Evolutionary conservation across 2,797 vertebrate species (phyloP).

Genomic region (Rhincodon typus): DNA sequence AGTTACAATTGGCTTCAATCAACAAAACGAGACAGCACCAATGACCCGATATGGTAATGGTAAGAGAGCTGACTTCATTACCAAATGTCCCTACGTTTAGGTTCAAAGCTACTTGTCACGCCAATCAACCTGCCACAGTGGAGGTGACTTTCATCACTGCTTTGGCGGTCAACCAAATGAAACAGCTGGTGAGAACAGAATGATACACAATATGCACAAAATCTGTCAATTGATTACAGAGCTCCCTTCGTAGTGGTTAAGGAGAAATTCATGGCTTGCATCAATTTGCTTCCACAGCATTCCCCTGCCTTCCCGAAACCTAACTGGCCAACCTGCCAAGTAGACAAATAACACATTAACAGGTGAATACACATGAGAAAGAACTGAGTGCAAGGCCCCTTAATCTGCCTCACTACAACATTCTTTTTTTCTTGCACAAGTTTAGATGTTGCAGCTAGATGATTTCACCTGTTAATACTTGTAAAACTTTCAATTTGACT

Average conservation of each 20-base stretch:
- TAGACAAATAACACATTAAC: neutral
- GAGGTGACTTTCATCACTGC: slow-evolving; percentile 18
- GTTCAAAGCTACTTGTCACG: slow-evolving; percentile 16
- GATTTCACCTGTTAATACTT: neutral
- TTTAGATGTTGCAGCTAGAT: neutral
- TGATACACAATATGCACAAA: slow-evolving; percentile 4
- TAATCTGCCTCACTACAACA: neutral
- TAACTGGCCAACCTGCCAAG: neutral
- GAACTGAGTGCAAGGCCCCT: neutral
- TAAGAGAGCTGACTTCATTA: slow-evolving; percentile 12
- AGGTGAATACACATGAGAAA: neutral
- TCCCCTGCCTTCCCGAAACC: neutral
- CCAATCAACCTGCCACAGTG: neutral
- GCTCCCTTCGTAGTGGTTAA: neutral
- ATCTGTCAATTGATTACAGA: slow-evolving; percentile 9
- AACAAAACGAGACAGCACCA: neutral
- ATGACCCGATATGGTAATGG: neutral
- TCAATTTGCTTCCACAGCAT: neutral
- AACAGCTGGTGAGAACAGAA: slow-evolving; percentile 10
- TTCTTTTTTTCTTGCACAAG: neutral
- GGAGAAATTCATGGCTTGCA: neutral
- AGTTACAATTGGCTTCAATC: neutral
- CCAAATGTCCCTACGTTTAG: neutral
- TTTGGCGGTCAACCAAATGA: slow-evolving; percentile 17
- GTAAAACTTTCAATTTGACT: neutral